Conservation (phyloP, 2,797 vertebrate species). For the Spinus pinus region DNA sequence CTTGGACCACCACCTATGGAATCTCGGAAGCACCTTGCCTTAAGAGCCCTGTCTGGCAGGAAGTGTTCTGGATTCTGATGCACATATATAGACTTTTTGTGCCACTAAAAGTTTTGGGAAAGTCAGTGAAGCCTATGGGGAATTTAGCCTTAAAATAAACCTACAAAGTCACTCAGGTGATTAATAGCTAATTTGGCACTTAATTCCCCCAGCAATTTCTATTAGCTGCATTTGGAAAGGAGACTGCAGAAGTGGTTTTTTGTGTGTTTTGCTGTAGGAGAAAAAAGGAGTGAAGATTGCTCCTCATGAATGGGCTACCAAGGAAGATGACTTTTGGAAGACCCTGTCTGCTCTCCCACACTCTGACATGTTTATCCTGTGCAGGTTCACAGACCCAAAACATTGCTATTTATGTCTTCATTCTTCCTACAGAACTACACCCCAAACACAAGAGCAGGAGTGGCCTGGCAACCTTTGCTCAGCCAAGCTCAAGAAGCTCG, state of each 20-base stretch:
- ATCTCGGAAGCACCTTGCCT: not conserved
- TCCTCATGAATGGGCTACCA: not conserved
- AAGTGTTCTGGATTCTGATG: not conserved
- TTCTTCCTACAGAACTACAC: not conserved
- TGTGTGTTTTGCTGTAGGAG: not conserved
- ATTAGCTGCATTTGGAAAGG: not conserved
- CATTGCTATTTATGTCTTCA: not conserved
- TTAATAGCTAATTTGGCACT: not conserved
- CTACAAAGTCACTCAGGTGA: not conserved
- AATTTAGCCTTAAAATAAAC: not conserved
- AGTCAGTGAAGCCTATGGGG: not conserved
- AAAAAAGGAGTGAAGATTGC: not conserved
- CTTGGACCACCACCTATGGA: not conserved
- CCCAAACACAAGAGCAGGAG: rapidly evolving
- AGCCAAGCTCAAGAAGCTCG: not conserved
- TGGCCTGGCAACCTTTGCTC: not conserved
- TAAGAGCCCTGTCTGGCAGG: not conserved
- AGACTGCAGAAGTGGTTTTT: not conserved
- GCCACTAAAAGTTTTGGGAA: not conserved
- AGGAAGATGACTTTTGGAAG: not conserved
- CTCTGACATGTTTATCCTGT: not conserved
- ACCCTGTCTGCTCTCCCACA: not conserved
- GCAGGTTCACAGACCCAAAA: not conserved
- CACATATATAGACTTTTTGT: rapidly evolving
- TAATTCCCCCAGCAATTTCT: not conserved